phyloP scores from a whole-genome alignment of 2,113 vertebrate genomes.

The Ranitomeya imitator region DNA sequence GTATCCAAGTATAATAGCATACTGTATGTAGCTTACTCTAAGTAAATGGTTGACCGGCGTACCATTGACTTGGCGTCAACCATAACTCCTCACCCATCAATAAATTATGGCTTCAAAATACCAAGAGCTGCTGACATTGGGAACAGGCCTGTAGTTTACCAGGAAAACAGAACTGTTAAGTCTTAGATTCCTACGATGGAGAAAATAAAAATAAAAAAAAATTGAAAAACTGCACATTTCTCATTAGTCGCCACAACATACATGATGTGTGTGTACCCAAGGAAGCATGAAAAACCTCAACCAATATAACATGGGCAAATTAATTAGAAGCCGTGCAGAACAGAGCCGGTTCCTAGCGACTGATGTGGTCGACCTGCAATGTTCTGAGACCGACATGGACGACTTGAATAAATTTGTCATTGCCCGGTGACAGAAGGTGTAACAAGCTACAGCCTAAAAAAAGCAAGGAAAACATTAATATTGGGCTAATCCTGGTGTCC shows the following conservation, averaged over 20 bases:
- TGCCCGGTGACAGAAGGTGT: conserved; percentile 51
- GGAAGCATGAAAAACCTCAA: conserved; percentile 41
- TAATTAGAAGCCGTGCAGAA: not conserved
- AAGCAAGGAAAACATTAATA: conserved; percentile 50
- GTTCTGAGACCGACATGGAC: conserved; percentile 40
- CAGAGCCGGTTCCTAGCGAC: not conserved
- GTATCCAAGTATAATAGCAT: not conserved
- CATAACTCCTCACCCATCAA: not conserved
- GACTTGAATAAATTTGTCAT: conserved; percentile 52
- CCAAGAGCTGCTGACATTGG: not conserved
- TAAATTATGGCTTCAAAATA: conserved; percentile 9
- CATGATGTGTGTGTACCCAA: conserved; percentile 3
- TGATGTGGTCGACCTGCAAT: conserved; percentile 41
- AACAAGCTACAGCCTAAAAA: conserved; percentile 31
- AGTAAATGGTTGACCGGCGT: not conserved
- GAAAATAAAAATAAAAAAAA: not conserved
- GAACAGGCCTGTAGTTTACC: conserved; percentile 31
- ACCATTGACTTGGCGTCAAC: not conserved
- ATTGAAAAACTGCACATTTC: conserved; percentile 7
- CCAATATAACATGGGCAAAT: conserved; percentile 32
- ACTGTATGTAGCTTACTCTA: not conserved
- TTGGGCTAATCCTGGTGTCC: conserved; percentile 47
- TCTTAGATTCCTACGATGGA: not conserved
- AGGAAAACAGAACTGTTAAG: not conserved
- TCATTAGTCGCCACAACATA: conserved; percentile 37